Percentiles rank a stretch among this genome's conserved stretches.
These are phyloP conservation scores for Agrypnia vestita DNA, from an alignment of 1,140 invertebrate genomes.

Conservation along the genomic window DNA sequence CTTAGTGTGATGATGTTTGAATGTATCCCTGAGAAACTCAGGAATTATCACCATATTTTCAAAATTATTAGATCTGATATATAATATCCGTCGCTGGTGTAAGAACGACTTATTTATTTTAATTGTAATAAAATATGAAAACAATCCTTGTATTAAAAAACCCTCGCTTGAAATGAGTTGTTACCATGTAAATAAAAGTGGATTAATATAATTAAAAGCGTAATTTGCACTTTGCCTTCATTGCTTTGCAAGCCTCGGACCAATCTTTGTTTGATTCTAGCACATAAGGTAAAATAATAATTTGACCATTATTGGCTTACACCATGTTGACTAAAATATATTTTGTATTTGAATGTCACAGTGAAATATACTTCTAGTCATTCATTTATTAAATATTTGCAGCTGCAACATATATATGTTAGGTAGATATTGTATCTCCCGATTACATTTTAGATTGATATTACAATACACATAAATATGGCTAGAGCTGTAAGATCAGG, in stretches of 20 bases:
- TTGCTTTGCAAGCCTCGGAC: constrained; percentile 59
- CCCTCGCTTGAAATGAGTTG: constrained; percentile 17
- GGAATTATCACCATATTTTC: background rate
- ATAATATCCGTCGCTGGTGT: too few relatives aligned
- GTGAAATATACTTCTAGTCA: too few relatives aligned
- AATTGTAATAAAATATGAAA: too few relatives aligned
- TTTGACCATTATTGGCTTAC: constrained; percentile 52
- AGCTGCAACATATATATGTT: too few relatives aligned
- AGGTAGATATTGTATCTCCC: too few relatives aligned
- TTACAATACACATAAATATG: too few relatives aligned
- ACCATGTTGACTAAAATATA: constrained; percentile 41
- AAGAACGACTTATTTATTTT: too few relatives aligned
- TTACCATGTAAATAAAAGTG: background rate
- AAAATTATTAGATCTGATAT: background rate
- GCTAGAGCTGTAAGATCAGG: too few relatives aligned
- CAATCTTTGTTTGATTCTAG: constrained; percentile 57
- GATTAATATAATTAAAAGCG: background rate
- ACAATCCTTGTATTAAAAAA: background rate
- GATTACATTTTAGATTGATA: too few relatives aligned
- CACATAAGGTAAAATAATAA: constrained; percentile 50
- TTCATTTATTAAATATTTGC: too few relatives aligned
- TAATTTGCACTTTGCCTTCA: constrained; percentile 46
- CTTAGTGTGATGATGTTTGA: too few relatives aligned
- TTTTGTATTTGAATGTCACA: constrained; percentile 1
- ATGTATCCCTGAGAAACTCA: too few relatives aligned